These are phyloP conservation scores for Strigamia crassipes DNA, from an alignment of 2,888 invertebrate species.

Conservation along the genomic window DNA sequence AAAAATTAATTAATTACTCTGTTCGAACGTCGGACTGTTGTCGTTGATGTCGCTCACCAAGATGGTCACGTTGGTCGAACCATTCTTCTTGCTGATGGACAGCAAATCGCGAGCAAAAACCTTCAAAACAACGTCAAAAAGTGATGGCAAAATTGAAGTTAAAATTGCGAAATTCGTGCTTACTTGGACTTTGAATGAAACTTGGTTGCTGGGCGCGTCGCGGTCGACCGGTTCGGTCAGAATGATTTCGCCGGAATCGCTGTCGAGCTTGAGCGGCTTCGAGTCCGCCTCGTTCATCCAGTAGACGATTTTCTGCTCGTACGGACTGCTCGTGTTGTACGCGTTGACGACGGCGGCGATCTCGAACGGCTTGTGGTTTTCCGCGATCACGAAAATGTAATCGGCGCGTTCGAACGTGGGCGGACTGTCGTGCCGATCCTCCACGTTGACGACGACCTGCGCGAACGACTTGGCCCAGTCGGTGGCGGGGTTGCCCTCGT, in stretches of 20 bases:
- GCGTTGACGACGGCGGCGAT: conserved; percentile 54
- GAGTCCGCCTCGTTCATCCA: conserved; percentile 51
- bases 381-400: conserved; percentile 53
- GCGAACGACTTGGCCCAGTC: conserved; percentile 53
- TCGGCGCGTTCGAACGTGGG: conserved; percentile 53
- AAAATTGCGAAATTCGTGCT: background rate
- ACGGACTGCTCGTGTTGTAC: conserved; percentile 52
- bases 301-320: conserved; percentile 54
- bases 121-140: conserved; percentile 44
- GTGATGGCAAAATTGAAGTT: background rate
- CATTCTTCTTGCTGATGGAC: conserved; percentile 54
- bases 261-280: conserved; percentile 52
- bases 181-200: conserved; percentile 52
- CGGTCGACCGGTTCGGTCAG: conserved; percentile 53
- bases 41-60: conserved; percentile 55
- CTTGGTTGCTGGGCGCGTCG: conserved; percentile 54
- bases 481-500: conserved; percentile 53
- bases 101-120: conserved; percentile 53
- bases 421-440: conserved; percentile 54
- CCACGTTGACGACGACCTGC: conserved; percentile 53
- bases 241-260: conserved; percentile 54
- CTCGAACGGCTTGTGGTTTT: conserved; percentile 52
- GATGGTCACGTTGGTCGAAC: conserved; percentile 53
- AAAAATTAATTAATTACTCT: too few species aligned
- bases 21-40: conserved; percentile 54